These are phyloP conservation scores for Elymnias hypermnestra DNA, from an alignment of 1,140 invertebrate genomes.

Conservation along the genomic window DNA sequence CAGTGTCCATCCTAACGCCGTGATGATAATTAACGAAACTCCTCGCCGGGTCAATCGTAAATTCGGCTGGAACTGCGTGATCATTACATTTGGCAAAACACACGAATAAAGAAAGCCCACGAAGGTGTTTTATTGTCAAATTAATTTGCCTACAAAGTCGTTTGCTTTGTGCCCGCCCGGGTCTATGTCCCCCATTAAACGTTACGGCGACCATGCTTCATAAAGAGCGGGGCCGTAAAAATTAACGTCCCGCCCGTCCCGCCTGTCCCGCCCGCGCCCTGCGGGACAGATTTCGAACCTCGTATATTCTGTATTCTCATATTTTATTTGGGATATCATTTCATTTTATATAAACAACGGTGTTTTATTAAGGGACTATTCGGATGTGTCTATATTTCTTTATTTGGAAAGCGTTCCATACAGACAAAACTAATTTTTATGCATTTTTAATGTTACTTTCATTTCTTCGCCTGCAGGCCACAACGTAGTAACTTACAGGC, in stretches of 20 bases:
- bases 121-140: conserved; percentile 35
- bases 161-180: conserved; percentile 28
- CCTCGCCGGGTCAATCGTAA: neutral
- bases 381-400: too few relatives aligned
- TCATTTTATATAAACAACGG: conserved; percentile 21
- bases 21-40: conserved; percentile 1
- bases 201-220: conserved; percentile 33
- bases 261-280: conserved; percentile 13
- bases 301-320: conserved; percentile 18
- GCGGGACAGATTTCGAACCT: conserved; percentile 19
- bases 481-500: too few relatives aligned
- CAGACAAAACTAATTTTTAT: too few relatives aligned
- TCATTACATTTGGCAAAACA: conserved; percentile 8
- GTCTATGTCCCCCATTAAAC: conserved; percentile 34
- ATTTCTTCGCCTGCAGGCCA: too few relatives aligned
- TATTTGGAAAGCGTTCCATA: too few relatives aligned
- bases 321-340: conserved; percentile 16
- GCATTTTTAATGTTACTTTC: too few relatives aligned
- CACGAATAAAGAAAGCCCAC: conserved; percentile 14
- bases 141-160: conserved; percentile 36
- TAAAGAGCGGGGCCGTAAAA: conserved; percentile 26
- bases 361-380: conserved; percentile 5
- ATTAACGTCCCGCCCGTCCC: conserved; percentile 26
- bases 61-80: conserved; percentile 1
- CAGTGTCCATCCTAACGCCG: neutral